These are phyloP conservation scores for Urophycis tenuis DNA, from an alignment of 2,797 vertebrate genomes.

Conservation along the genomic window DNA sequence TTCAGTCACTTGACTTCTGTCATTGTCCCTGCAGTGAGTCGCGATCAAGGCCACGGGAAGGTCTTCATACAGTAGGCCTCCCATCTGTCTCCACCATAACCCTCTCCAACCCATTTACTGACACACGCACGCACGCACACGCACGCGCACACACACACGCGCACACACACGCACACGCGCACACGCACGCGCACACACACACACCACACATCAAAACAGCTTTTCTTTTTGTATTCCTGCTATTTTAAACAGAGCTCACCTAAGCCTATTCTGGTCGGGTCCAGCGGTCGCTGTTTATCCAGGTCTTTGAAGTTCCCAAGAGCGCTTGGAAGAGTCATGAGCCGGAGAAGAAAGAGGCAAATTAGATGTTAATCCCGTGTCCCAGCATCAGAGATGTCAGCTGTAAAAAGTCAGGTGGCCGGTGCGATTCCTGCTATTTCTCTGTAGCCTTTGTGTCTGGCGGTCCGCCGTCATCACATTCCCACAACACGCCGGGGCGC, in stretches of 20 bases:
- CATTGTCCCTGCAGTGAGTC: not conserved
- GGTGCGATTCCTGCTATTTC: constrained; percentile 60
- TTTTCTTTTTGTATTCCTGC: constrained; percentile 57
- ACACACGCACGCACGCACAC: not conserved
- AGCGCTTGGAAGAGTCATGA: constrained; percentile 68
- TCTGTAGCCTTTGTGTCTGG: constrained; percentile 66
- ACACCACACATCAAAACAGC: constrained; percentile 61
- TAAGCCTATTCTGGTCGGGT: constrained; percentile 61
- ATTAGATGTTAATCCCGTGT: constrained; percentile 71
- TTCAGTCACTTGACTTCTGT: not conserved
- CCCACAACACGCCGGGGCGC: constrained; percentile 46
- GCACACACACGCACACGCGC: not conserved
- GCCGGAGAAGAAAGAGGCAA: constrained; percentile 67
- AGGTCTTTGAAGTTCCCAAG: constrained; percentile 67
- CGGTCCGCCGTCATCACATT: constrained; percentile 55
- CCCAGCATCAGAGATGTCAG: constrained; percentile 67
- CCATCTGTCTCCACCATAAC: not conserved
- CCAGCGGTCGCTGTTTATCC: constrained; percentile 50
- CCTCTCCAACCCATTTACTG: not conserved
- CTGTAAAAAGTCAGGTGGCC: constrained; percentile 69
- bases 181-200: not conserved
- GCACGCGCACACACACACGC: not conserved
- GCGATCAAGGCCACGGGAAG: not conserved
- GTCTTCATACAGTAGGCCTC: not conserved
- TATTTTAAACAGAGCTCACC: constrained; percentile 63